Evolutionary conservation across 2,113 vertebrate genomes (phyloP).

Genomic region (Hydropotes inermis): DNA sequence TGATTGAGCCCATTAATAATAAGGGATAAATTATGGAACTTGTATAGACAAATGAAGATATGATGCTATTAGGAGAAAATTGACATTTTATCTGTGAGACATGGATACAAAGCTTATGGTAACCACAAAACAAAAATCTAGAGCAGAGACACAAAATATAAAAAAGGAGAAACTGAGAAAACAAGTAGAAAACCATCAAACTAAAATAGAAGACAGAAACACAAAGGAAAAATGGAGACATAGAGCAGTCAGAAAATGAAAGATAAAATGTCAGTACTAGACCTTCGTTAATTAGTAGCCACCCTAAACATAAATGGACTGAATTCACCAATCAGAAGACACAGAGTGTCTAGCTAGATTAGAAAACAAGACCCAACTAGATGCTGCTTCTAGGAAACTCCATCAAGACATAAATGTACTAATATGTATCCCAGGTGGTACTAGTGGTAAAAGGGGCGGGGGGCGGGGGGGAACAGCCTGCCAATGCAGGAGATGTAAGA

Average conservation of each 20-base stretch:
- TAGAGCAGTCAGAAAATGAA: neutral
- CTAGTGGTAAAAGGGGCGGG: neutral
- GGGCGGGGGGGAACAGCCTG: accelerated
- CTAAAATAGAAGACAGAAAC: neutral
- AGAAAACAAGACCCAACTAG: neutral
- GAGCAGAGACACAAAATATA: neutral
- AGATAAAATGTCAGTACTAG: neutral
- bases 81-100: neutral
- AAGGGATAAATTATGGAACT: neutral
- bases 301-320: neutral
- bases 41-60: neutral
- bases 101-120: neutral
- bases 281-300: neutral
- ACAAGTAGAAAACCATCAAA: neutral
- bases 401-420: neutral
- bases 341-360: neutral
- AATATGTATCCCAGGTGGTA: neutral
- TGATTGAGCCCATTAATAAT: neutral
- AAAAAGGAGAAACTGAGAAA: neutral
- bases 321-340: neutral
- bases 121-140: neutral
- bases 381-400: neutral
- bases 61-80: neutral
- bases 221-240: neutral
- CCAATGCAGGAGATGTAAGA: neutral